Percentiles rank a stretch among this genome's conserved stretches.
These are phyloP conservation scores for Gymnocheta viridis DNA, from an alignment of 2,888 invertebrate species.

Conservation along the genomic window DNA sequence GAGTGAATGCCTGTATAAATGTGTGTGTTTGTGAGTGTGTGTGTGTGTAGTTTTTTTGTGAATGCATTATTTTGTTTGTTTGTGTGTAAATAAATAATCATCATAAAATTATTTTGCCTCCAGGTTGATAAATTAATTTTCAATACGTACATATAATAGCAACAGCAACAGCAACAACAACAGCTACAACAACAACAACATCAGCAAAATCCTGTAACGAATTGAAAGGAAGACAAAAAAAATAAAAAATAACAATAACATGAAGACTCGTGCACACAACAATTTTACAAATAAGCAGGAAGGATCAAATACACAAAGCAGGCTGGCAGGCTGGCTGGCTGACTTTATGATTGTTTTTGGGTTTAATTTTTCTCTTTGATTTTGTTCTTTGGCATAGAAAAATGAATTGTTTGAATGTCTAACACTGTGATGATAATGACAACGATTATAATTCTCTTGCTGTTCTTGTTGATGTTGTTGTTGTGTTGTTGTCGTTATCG, in stretches of 20 bases:
- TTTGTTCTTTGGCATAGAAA: slow-evolving; percentile 31
- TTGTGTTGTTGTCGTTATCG: slow-evolving; percentile 18
- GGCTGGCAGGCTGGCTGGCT: slow-evolving; percentile 4
- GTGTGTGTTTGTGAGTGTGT: not conserved
- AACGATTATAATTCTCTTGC: slow-evolving; percentile 29
- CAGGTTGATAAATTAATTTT: slow-evolving; percentile 73
- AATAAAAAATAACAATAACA: slow-evolving; percentile 28
- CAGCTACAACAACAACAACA: slow-evolving; percentile 15
- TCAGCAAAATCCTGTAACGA: not conserved
- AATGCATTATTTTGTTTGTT: not conserved
- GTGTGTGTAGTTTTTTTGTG: not conserved
- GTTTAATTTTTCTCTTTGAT: slow-evolving; percentile 1
- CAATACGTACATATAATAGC: slow-evolving; percentile 45
- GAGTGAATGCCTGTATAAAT: not conserved
- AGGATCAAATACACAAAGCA: slow-evolving; percentile 43
- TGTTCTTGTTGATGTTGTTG: slow-evolving; percentile 22
- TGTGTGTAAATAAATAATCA: slow-evolving; percentile 69
- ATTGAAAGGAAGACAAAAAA: slow-evolving; percentile 4
- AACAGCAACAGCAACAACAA: slow-evolving; percentile 20
- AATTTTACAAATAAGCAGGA: slow-evolving; percentile 24
- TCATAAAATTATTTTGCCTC: slow-evolving; percentile 72
- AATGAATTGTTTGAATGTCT: slow-evolving; percentile 36
- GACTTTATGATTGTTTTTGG: slow-evolving; percentile 40
- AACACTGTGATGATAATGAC: slow-evolving; percentile 43
- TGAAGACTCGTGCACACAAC: not conserved